Conservation (phyloP, 2,113 vertebrate genomes). For the Antechinus flavipes region DNA sequence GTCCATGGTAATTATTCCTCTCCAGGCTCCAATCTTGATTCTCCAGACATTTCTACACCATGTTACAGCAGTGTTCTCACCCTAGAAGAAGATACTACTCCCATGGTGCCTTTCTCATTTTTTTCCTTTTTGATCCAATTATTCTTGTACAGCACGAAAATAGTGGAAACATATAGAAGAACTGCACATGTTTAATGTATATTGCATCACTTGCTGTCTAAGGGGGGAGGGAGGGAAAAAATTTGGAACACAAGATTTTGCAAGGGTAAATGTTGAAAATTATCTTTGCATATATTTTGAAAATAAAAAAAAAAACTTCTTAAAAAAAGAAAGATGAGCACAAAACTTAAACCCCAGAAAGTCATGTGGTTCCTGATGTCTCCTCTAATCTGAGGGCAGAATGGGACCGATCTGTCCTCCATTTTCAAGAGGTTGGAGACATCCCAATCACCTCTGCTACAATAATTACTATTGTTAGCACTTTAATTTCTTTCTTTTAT, state of each 20-base stretch:
- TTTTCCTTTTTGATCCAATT: too few relatives aligned
- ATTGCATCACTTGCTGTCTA: too few relatives aligned
- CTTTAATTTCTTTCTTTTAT: background rate
- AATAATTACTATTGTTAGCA: background rate
- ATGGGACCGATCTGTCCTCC: background rate
- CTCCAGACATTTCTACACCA: background rate
- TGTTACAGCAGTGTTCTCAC: background rate
- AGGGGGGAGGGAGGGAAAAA: too few relatives aligned
- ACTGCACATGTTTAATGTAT: too few relatives aligned
- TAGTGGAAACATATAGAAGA: too few relatives aligned
- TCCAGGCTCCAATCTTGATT: background rate
- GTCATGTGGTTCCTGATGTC: background rate
- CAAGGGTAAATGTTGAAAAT: too few relatives aligned
- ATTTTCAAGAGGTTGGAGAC: background rate
- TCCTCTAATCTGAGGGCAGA: background rate
- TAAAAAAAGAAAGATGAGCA: background rate
- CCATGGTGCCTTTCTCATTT: background rate
- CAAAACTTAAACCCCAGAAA: background rate
- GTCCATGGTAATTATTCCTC: background rate
- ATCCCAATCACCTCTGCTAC: background rate
- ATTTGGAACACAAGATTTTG: too few relatives aligned
- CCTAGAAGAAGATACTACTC: background rate
- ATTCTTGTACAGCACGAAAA: too few relatives aligned
- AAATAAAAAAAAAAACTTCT: too few relatives aligned
- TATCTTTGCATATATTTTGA: too few relatives aligned